Percentiles rank a stretch among this genome's conserved stretches.
phyloP scores from a whole-genome alignment of 23 tunicate species.

The Diplosoma virens region DNA sequence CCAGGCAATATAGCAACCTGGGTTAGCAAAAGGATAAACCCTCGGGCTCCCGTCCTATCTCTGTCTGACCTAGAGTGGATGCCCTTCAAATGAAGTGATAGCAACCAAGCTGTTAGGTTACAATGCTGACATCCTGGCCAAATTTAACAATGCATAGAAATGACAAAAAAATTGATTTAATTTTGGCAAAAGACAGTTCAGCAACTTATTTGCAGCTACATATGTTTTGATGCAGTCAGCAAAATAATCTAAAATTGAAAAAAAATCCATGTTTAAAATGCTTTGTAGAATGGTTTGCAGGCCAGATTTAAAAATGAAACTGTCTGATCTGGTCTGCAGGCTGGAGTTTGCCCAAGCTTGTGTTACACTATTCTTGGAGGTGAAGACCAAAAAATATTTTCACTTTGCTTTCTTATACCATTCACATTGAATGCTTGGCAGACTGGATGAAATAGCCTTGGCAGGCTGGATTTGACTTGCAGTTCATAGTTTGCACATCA shows the following conservation, averaged over 20 bases:
- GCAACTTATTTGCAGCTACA: not conserved
- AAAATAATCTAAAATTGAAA: conserved; percentile 1
- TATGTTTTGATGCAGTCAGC: not conserved
- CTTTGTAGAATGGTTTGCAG: not conserved
- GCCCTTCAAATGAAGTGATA: too few species aligned
- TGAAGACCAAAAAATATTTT: too few species aligned
- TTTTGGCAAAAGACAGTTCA: conserved; percentile 16
- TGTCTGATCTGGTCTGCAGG: not conserved
- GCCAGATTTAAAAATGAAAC: not conserved
- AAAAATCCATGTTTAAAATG: conserved; percentile 2
- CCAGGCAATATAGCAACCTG: too few species aligned
- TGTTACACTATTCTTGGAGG: too few species aligned
- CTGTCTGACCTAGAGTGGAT: too few species aligned
- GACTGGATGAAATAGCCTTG: too few species aligned
- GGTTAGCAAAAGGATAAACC: too few species aligned
- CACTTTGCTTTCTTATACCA: too few species aligned
- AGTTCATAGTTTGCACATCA: too few species aligned
- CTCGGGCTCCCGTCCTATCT: too few species aligned
- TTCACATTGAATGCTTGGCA: too few species aligned
- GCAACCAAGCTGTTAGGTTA: not conserved
- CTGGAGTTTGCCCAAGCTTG: conserved; percentile 2
- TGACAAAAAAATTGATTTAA: not conserved
- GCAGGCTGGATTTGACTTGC: too few species aligned
- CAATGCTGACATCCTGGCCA: not conserved
- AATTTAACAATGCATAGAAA: not conserved